Evolutionary conservation across 37 sponge, comb jelly and placozoan genomes (phyloP).

Genomic region (Geodia barretti): DNA sequence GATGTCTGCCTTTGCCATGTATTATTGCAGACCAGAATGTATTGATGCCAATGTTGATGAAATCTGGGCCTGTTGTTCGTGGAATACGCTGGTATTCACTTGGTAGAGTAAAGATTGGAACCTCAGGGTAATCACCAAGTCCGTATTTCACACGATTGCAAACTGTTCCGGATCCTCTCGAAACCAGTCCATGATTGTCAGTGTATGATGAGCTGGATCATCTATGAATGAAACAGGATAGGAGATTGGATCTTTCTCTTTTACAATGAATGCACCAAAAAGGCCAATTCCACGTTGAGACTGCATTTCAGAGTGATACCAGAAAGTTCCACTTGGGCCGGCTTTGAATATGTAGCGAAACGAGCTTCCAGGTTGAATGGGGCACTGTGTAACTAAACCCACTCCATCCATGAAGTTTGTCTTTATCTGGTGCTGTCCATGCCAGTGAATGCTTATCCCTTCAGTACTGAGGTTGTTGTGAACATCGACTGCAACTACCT

Average conservation of each 20-base stretch:
- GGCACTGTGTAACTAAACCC: constrained; percentile 71
- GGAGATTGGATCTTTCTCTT: constrained; percentile 5
- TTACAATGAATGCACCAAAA: constrained; percentile 67
- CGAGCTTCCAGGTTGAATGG: constrained; percentile 49
- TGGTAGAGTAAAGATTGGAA: background rate
- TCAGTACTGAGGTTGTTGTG: constrained; percentile 47
- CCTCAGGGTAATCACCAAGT: background rate
- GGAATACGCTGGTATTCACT: constrained; percentile 24
- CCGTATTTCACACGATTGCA: constrained; percentile 3
- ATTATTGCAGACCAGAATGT: constrained; percentile 71
- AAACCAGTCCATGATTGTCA: constrained; percentile 50
- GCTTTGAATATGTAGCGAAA: constrained; percentile 67
- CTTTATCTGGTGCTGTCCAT: constrained; percentile 69
- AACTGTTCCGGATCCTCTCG: too few species aligned
- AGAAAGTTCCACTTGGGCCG: constrained; percentile 69
- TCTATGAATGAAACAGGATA: constrained; percentile 4
- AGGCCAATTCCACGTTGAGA: constrained; percentile 67
- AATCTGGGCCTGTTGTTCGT: constrained; percentile 22
- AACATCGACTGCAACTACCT: constrained; percentile 57
- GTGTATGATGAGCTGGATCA: constrained; percentile 31
- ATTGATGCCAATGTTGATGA: constrained; percentile 15
- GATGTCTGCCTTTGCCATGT: constrained; percentile 68
- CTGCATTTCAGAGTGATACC: constrained; percentile 81
- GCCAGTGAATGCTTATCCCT: constrained; percentile 76
- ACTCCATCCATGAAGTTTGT: constrained; percentile 85